A percentile compares a stretch with the other conserved stretches of the same genome.
Conservation (phyloP, 2,888 invertebrate genomes). For the Leptarthrus brevirostris region DNA sequence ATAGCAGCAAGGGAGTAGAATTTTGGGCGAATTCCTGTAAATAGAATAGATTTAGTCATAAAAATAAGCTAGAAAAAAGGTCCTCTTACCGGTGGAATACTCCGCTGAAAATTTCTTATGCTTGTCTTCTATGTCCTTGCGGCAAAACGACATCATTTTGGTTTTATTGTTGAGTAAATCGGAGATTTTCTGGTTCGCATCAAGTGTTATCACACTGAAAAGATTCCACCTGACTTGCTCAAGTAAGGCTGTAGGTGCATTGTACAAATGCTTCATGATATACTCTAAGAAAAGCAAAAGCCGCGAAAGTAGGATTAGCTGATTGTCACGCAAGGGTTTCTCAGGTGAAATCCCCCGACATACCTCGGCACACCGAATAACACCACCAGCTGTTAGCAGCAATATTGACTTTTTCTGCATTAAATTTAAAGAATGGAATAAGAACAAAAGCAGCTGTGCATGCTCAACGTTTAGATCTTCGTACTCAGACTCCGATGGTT, state of each 20-base stretch:
- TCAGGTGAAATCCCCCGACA: constrained; percentile 68
- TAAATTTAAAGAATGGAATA: constrained; percentile 93
- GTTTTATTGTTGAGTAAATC: constrained; percentile 69
- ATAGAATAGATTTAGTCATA: background rate
- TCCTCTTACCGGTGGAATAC: constrained; percentile 60
- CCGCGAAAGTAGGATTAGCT: constrained; percentile 84
- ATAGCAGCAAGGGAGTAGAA: constrained; percentile 90
- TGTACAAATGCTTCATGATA: constrained; percentile 94
- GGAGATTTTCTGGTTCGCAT: constrained; percentile 69
- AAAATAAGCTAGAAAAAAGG: too few relatives aligned
- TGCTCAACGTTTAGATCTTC: constrained; percentile 95
- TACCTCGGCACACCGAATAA: constrained; percentile 76
- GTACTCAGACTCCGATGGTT: constrained; percentile 62
- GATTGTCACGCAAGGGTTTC: constrained; percentile 68
- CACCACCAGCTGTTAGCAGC: constrained; percentile 82
- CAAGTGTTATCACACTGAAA: constrained; percentile 73
- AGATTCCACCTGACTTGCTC: constrained; percentile 91
- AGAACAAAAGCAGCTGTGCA: constrained; percentile 89
- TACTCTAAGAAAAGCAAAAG: constrained; percentile 91
- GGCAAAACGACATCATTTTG: constrained; percentile 76
- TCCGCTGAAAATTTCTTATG: constrained; percentile 72
- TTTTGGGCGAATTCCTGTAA: constrained; percentile 81
- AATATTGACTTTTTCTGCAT: constrained; percentile 97
- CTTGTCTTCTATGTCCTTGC: constrained; percentile 80
- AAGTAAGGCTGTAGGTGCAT: constrained; percentile 85